These are phyloP conservation scores for Malacoctenus gilli DNA, from an alignment of 2,797 vertebrate species.

Conservation along the genomic window DNA sequence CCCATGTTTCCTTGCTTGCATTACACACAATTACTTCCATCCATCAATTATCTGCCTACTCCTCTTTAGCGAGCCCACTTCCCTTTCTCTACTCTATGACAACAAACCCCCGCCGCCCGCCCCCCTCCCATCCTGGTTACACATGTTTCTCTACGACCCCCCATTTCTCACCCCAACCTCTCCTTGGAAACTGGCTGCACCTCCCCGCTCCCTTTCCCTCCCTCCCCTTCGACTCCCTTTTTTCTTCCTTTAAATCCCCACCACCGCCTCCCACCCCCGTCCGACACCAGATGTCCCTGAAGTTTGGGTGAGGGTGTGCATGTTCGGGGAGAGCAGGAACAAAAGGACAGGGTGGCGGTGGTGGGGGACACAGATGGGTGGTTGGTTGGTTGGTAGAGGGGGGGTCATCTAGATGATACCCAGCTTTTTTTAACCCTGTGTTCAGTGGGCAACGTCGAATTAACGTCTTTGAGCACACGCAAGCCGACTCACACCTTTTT, in stretches of 20 bases:
- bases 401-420: slow-evolving; percentile 58
- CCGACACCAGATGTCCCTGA: slow-evolving; percentile 79
- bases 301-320: slow-evolving; percentile 65
- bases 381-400: slow-evolving; percentile 14
- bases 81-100: slow-evolving; percentile 56
- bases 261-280: slow-evolving; percentile 23
- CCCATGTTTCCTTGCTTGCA: slow-evolving; percentile 73
- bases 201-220: slow-evolving; percentile 41
- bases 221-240: slow-evolving; percentile 20
- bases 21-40: slow-evolving; percentile 81
- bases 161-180: slow-evolving; percentile 53
- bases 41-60: slow-evolving; percentile 78
- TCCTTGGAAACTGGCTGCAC: slow-evolving; percentile 61
- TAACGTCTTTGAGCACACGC: slow-evolving; percentile 66
- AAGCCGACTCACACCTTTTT: slow-evolving; percentile 27
- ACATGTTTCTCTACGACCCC: slow-evolving; percentile 59
- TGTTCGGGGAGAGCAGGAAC: slow-evolving; percentile 55
- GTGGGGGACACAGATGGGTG: slow-evolving; percentile 39
- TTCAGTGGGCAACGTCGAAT: slow-evolving; percentile 72
- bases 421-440: slow-evolving; percentile 61
- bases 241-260: slow-evolving; percentile 20
- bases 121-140: slow-evolving; percentile 34
- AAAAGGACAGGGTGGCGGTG: slow-evolving; percentile 55
- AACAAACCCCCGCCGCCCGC: slow-evolving; percentile 49
- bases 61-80: slow-evolving; percentile 62